Evolutionary conservation across 1,140 invertebrate genomes (phyloP), one percentile per base, ranked within the genome.

Genomic region (Ceratina japonica): DNA sequence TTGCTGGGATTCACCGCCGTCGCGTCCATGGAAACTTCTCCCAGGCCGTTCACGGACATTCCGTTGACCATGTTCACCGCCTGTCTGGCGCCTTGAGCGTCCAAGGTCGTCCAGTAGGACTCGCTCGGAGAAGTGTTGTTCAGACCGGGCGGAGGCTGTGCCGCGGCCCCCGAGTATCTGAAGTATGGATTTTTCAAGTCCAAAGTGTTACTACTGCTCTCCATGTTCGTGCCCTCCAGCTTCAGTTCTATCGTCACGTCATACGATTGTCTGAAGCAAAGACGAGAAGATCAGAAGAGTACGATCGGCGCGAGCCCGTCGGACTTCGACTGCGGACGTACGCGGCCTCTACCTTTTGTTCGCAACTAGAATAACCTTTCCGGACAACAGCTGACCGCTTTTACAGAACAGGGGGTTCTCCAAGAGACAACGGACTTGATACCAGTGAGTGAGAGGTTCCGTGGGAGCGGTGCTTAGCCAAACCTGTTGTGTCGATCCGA

Each of bases 161-260:
- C 96, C 1, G 96, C 96, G 58, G 97, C 96, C 49, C 97, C 97
- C 7, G 97, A 97, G 87, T 98, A 98, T 91, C 96, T 94, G 93
- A 99, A 99, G 94, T 99, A 99, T 12, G 99, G 99, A 94, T 99
- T 99, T 93, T 99, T 99, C 83, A 99, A 93, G 93, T 99, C 99
- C 88, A 99, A 93, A 27, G 97, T 97, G 91, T 99, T 99, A 74
- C 94, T 95, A 63, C 97, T 97, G 81, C 92, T 91, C 56, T 95
- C 95, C 82, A 95, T 95, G 68, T 95, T 95, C 18, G 97, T 97
- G 51, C 98, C 98, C 92, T 99, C 97, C 52, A 99, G 94, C 79
- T 95, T 95, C 76, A 99, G 91, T 86, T 98, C 97, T 91, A 99
- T 99, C 20, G 98, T 98, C n/a, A 99, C 98, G 93, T 99, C 98